phyloP scores from a whole-genome alignment of 2,797 vertebrate species.

The Enteromius fasciolatus region DNA sequence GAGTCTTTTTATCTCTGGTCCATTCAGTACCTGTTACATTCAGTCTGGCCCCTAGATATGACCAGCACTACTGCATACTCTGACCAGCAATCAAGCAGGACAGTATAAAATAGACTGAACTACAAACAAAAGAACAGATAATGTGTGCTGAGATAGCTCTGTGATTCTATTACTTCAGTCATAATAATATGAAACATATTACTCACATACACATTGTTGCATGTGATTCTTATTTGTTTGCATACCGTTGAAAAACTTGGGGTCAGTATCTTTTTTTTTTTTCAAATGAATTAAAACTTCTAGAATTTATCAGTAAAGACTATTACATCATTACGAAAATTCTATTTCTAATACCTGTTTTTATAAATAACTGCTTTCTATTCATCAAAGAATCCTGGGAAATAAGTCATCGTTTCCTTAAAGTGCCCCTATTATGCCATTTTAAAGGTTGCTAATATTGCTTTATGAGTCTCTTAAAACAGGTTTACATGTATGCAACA shows the following conservation, averaged over 20 bases:
- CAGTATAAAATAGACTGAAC: neutral
- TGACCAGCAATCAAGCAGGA: neutral
- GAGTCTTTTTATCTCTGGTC: neutral
- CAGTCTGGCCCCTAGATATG: neutral
- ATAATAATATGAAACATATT: slow-evolving; percentile 22
- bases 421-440: too few species aligned
- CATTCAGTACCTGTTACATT: slow-evolving; percentile 5
- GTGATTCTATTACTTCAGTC: slow-evolving; percentile 28
- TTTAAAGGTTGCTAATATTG: too few species aligned
- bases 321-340: neutral
- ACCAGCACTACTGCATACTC: neutral
- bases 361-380: too few species aligned
- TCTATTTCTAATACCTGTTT: neutral
- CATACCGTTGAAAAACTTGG: neutral
- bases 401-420: neutral
- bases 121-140: slow-evolving; percentile 44
- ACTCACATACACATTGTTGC: neutral
- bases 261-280: neutral
- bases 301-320: neutral
- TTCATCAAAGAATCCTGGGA: neutral
- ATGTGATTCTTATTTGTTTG: neutral
- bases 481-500: too few species aligned
- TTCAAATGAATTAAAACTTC: neutral
- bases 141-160: slow-evolving; percentile 25
- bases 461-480: too few species aligned